Conservation (phyloP, 2,888 invertebrate genomes). For the Hypercompe scribonia region DNA sequence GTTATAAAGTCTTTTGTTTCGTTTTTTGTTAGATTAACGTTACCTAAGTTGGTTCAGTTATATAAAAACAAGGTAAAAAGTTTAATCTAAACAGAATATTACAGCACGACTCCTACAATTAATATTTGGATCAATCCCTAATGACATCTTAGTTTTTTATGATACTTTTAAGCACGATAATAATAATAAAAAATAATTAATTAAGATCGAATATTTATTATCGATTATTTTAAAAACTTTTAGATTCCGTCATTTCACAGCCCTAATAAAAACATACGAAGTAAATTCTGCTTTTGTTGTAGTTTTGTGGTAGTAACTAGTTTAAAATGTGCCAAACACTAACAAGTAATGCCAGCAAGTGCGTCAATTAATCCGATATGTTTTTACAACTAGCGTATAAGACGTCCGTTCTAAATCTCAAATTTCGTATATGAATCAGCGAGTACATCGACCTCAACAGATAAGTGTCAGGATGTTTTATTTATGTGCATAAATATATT, state of each 20-base stretch:
- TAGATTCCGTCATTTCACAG: background rate
- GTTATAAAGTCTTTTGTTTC: background rate
- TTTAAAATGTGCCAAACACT: background rate
- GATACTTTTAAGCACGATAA: background rate
- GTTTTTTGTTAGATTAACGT: background rate
- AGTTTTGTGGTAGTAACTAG: background rate
- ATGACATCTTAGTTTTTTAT: background rate
- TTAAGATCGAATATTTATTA: too few relatives aligned
- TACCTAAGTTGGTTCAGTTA: too few relatives aligned
- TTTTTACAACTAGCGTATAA: constrained; percentile 8
- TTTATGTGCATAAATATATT: constrained; percentile 65
- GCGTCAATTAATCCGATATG: constrained; percentile 10
- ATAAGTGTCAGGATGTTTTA: constrained; percentile 51
- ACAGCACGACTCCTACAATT: background rate
- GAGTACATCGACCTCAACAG: constrained; percentile 60
- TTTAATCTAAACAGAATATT: background rate
- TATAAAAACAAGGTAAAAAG: too few relatives aligned
- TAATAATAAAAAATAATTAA: too few relatives aligned
- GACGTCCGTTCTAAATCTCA: constrained; percentile 30
- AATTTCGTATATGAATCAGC: constrained; percentile 62
- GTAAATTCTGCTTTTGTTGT: too few relatives aligned
- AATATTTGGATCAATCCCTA: background rate
- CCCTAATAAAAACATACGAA: background rate
- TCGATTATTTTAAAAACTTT: background rate
- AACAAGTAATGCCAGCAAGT: constrained; percentile 2